Evolutionary conservation across 1,140 invertebrate genomes (phyloP).

Genomic region (Neotoxoptera formosana): DNA sequence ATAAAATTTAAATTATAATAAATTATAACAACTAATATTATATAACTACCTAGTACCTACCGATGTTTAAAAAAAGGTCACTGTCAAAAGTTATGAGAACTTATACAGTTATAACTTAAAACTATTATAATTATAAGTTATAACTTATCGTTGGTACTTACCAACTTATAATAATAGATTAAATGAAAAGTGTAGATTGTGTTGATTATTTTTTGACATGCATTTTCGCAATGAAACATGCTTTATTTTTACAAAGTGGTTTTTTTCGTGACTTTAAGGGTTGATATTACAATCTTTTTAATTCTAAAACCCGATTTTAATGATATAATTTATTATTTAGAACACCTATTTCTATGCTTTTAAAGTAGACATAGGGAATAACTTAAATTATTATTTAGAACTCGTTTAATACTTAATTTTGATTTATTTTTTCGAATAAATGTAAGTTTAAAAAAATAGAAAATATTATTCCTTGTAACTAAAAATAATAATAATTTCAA

Average conservation of each 20-base stretch:
- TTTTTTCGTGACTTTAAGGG: not conserved
- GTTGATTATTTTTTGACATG: not conserved
- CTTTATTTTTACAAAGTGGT: not conserved
- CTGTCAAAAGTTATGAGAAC: not conserved
- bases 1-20: too few species aligned
- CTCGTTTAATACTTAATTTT: too few species aligned
- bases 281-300: not conserved
- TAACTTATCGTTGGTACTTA: not conserved
- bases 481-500: not conserved
- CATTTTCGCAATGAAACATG: not conserved
- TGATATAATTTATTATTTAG: slow-evolving; percentile 12
- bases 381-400: not conserved
- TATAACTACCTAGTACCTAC: not conserved
- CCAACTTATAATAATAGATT: not conserved
- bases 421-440: not conserved
- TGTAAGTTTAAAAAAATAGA: not conserved
- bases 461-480: not conserved
- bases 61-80: not conserved
- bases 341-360: not conserved
- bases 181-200: not conserved
- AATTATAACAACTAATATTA: not conserved
- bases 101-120: not conserved
- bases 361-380: not conserved
- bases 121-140: not conserved
- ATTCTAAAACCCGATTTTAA: not conserved